A percentile compares a stretch with the other conserved stretches of the same genome.
Conservation (phyloP, 2,888 invertebrate species). For the Acanthosepion pharaonis region DNA sequence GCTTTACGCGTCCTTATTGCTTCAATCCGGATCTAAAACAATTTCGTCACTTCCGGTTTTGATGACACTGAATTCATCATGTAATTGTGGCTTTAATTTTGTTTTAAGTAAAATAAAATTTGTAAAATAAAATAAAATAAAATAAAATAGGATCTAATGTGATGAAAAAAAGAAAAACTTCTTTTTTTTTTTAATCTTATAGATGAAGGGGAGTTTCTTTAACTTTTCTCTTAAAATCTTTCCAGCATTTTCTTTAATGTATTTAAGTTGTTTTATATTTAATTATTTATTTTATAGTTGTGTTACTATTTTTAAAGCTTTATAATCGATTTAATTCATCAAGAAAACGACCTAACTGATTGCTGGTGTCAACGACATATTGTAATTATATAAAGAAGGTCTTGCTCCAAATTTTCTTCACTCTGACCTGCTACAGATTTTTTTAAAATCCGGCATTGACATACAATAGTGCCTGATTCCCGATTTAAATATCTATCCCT, state of each 20-base stretch:
- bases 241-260: not conserved
- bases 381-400: too few species aligned
- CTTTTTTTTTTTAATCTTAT: not conserved
- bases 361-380: too few species aligned
- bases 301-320: too few species aligned
- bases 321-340: too few species aligned
- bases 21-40: not conserved
- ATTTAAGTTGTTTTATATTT: not conserved
- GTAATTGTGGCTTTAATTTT: conserved; percentile 6
- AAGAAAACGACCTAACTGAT: too few species aligned
- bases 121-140: not conserved
- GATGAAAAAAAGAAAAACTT: not conserved
- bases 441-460: too few species aligned
- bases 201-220: not conserved
- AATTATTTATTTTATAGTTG: not conserved
- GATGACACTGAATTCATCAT: not conserved
- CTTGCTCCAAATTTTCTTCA: too few species aligned
- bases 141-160: not conserved
- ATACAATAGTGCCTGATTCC: too few species aligned
- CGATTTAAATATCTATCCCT: too few species aligned
- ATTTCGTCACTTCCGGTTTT: conserved; percentile 1
- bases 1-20: not conserved
- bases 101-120: not conserved
- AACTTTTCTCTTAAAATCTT: not conserved
- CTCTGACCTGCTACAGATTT: too few species aligned